Evolutionary conservation across 2,113 vertebrate genomes (phyloP).

Genomic region (Laticauda laticaudata): DNA sequence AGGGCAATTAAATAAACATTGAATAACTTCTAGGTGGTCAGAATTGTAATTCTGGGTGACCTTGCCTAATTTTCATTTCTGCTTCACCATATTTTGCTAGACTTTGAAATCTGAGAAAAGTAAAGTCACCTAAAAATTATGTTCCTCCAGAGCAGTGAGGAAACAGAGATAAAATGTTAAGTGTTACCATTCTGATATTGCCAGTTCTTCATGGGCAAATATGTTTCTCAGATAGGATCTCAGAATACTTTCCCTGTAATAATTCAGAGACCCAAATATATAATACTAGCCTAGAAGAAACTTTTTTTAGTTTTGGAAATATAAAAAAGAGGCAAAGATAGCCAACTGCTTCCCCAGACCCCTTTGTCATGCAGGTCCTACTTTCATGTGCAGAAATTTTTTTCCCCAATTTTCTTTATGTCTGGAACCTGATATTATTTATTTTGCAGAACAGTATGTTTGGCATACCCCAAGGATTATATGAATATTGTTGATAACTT

Average conservation of each 20-base stretch:
- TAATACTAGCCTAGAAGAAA: neutral
- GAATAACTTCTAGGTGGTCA: neutral
- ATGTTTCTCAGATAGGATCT: neutral
- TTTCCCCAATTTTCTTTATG: neutral
- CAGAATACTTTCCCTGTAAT: neutral
- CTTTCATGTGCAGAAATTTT: neutral
- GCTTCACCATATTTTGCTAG: neutral
- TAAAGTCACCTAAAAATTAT: neutral
- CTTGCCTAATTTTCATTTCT: neutral
- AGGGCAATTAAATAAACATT: neutral
- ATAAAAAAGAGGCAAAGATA: neutral
- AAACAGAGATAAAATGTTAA: neutral
- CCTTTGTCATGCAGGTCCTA: neutral
- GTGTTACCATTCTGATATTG: neutral
- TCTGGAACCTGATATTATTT: neutral
- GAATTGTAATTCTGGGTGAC: neutral
- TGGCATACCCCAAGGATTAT: neutral
- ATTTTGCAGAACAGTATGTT: neutral
- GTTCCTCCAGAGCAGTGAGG: neutral
- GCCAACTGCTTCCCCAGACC: neutral
- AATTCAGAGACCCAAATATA: neutral
- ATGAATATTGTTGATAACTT: neutral
- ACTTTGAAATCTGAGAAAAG: neutral
- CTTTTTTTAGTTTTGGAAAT: neutral
- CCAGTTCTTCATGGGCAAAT: neutral